These are phyloP conservation scores for Hyalella azteca DNA, from an alignment of 2,888 invertebrate genomes.

Conservation along the genomic window DNA sequence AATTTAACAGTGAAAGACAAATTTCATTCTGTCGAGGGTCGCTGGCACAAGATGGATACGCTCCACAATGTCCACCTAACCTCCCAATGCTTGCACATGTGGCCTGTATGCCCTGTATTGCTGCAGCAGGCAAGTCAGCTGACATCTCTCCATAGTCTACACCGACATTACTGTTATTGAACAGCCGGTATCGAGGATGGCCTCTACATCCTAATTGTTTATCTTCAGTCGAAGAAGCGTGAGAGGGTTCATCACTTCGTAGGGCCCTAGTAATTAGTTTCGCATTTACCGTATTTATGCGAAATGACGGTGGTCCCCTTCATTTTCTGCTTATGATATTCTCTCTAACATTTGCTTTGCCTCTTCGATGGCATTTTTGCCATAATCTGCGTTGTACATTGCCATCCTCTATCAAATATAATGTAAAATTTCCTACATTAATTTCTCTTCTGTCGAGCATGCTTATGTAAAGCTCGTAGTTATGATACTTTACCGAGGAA, in stretches of 20 bases:
- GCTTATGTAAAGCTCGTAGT: too few relatives aligned
- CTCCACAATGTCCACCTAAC: conserved; percentile 34
- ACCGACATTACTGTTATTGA: conserved; percentile 29
- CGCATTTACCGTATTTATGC: neutral
- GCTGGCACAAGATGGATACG: conserved; percentile 37
- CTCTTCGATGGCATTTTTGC: neutral
- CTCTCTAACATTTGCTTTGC: neutral
- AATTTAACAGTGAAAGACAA: conserved; percentile 40
- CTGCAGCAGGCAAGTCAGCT: neutral
- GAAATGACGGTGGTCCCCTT: neutral
- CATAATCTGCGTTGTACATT: too few relatives aligned
- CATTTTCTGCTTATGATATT: neutral
- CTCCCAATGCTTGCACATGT: conserved; percentile 34
- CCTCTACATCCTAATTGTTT: neutral
- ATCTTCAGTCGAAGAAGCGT: conserved; percentile 14
- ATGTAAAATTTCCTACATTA: too few relatives aligned
- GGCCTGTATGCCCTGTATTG: neutral
- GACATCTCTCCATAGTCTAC: conserved; percentile 24
- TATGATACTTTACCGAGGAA: too few relatives aligned
- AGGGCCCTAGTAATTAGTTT: conserved; percentile 26
- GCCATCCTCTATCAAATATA: too few relatives aligned
- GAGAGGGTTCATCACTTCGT: conserved; percentile 37
- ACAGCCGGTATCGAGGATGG: conserved; percentile 38
- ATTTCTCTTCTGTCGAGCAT: too few relatives aligned
- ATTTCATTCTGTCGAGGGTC: neutral